Conservation (phyloP, 2,888 invertebrate species). For the Timema podura region DNA sequence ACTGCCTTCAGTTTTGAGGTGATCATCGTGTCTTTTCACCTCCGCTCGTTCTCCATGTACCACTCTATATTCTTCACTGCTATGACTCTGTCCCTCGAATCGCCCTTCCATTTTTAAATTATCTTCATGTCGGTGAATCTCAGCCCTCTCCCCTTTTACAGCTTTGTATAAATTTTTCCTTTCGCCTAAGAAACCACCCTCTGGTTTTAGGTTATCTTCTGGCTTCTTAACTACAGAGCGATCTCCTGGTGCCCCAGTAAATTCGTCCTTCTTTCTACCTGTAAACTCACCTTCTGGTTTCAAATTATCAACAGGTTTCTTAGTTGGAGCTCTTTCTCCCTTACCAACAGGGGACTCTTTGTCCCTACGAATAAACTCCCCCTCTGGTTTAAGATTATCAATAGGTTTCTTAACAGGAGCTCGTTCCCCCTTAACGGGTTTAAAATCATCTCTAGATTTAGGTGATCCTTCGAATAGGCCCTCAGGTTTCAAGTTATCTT, state of each 20-base stretch:
- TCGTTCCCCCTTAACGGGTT: constrained; percentile 34
- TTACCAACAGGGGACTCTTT: constrained; percentile 34
- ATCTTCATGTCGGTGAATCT: constrained; percentile 60
- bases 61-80: constrained; percentile 45
- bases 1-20: constrained; percentile 43
- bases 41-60: constrained; percentile 49
- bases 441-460: constrained; percentile 36
- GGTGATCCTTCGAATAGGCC: neutral
- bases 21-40: constrained; percentile 60
- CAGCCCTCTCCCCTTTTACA: constrained; percentile 35
- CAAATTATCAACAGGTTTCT: constrained; percentile 33
- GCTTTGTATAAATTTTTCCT: constrained; percentile 36
- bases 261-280: constrained; percentile 35
- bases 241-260: constrained; percentile 47
- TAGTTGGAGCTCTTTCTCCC: constrained; percentile 26
- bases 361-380: constrained; percentile 37
- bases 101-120: constrained; percentile 63
- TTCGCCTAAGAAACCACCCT: constrained; percentile 39
- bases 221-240: constrained; percentile 38
- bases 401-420: constrained; percentile 38
- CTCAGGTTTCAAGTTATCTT: constrained; percentile 41
- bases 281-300: constrained; percentile 40
- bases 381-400: constrained; percentile 33
- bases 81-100: constrained; percentile 54
- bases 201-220: constrained; percentile 36